phyloP scores from a whole-genome alignment of 2,888 invertebrate species.

The Mythimna pallens region DNA sequence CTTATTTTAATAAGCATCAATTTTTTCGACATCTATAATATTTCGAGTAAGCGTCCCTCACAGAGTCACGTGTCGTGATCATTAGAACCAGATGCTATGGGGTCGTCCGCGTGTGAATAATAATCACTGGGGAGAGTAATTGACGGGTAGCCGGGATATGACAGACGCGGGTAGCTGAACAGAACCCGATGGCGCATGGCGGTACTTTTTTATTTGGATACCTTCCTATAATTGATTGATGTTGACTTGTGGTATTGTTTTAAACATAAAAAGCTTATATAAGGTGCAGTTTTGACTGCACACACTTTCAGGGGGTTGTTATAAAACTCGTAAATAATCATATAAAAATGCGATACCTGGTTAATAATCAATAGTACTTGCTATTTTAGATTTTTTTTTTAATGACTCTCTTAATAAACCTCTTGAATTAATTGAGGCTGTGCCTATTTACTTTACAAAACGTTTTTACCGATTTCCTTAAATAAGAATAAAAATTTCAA shows the following conservation, averaged over 20 bases:
- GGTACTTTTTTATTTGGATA: slow-evolving; percentile 34
- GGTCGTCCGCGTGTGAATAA: slow-evolving; percentile 72
- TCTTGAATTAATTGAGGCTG: too few relatives aligned
- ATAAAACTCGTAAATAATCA: too few relatives aligned
- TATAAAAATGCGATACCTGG: too few relatives aligned
- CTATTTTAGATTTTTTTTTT: too few relatives aligned
- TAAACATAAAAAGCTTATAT: too few relatives aligned
- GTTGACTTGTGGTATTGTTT: neutral
- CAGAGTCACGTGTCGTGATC: slow-evolving; percentile 75
- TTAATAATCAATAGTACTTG: too few relatives aligned
- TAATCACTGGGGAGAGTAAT: slow-evolving; percentile 78
- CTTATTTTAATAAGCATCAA: slow-evolving; percentile 31
- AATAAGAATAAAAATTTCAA: too few relatives aligned
- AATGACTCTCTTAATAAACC: too few relatives aligned
- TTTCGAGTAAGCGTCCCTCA: slow-evolving; percentile 42
- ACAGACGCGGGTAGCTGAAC: slow-evolving; percentile 59
- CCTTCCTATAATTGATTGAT: slow-evolving; percentile 12
- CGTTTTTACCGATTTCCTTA: too few relatives aligned
- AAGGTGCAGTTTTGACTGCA: too few relatives aligned
- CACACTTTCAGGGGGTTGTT: too few relatives aligned
- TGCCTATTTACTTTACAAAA: too few relatives aligned
- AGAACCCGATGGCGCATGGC: slow-evolving; percentile 9
- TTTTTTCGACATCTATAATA: slow-evolving; percentile 52
- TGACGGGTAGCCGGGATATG: slow-evolving; percentile 71
- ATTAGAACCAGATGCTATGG: slow-evolving; percentile 82